Evolutionary conservation across 2,113 vertebrate species (phyloP), one percentile per base, ranked within the genome.

Genomic region (Muntiacus muntjak): DNA sequence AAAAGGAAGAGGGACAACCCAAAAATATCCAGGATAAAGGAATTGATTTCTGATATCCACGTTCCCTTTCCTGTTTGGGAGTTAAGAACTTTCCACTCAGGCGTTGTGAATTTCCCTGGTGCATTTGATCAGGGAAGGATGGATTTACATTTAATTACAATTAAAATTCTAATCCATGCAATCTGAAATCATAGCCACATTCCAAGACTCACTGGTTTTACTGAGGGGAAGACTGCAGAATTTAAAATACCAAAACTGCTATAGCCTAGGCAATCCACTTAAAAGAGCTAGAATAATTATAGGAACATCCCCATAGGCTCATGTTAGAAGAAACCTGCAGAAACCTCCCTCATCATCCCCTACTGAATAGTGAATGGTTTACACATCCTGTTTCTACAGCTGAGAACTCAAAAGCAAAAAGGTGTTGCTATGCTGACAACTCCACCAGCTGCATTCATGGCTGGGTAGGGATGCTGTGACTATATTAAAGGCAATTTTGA

Each of bases 271-370:
- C 88, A 76, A 88, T 81, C 50, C 58, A 43, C 71, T 94, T 6
- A 88, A 88, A 84, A 83, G 47, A 60, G 43, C 95, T 87, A 36
- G 93, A 78, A 97, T 97, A 96, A 97, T 97, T 91, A 98, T 93
- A 97, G 82, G 91, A 89, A 52, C 88, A 86, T 96, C 96, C 95
- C 92, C 0, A 0, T 25, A 54, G 95, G 90, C 91, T 87, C 43
- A 0, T 79, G 86, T 89, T 78, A 43, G 12, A 87, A 95, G 90
- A 94, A 95, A 92, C 50, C 47, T 2, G 0, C 87, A 67, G 97
- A 95, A 96, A 76, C 87, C 95, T 71, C 67, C 74, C 84, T 94
- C 84, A 93, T 96, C 79, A 67, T 82, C 94, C 78, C 43, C 88
- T 76, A 5, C 74, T 96, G 85, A 71, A 97, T 13, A 17, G 92